Evolutionary conservation across 2,113 vertebrate species (phyloP).

Genomic region (Falcunculus frontatus): DNA sequence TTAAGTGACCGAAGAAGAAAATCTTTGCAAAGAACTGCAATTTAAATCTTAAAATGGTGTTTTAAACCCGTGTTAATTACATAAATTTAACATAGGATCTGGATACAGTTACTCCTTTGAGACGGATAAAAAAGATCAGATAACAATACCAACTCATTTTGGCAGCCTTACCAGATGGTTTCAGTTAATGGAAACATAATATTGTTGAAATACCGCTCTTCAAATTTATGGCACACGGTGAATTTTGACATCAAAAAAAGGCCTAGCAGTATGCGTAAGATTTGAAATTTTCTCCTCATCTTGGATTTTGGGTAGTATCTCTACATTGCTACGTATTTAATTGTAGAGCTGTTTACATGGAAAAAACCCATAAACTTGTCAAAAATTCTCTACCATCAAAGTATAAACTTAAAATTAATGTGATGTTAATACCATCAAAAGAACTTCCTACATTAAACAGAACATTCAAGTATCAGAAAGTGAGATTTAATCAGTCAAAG

Average conservation of each 20-base stretch:
- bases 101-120: neutral
- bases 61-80: neutral
- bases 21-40: neutral
- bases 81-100: neutral
- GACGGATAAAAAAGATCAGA: neutral
- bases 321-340: neutral
- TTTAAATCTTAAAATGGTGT: neutral
- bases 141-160: neutral
- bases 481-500: neutral
- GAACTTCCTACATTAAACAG: neutral
- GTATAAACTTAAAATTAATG: neutral
- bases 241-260: neutral
- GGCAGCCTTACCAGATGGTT: neutral
- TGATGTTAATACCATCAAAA: neutral
- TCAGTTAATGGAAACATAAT: neutral
- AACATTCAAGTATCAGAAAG: neutral
- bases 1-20: neutral
- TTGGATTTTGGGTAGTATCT: neutral
- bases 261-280: neutral
- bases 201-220: neutral
- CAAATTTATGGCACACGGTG: neutral
- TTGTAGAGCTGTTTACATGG: neutral
- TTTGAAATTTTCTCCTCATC: neutral
- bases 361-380: neutral
- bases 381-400: neutral